A percentile compares a stretch with the other conserved stretches of the same genome.
Evolutionary conservation across 2,113 vertebrate genomes (phyloP).

Genomic region (Larimichthys polyactis): DNA sequence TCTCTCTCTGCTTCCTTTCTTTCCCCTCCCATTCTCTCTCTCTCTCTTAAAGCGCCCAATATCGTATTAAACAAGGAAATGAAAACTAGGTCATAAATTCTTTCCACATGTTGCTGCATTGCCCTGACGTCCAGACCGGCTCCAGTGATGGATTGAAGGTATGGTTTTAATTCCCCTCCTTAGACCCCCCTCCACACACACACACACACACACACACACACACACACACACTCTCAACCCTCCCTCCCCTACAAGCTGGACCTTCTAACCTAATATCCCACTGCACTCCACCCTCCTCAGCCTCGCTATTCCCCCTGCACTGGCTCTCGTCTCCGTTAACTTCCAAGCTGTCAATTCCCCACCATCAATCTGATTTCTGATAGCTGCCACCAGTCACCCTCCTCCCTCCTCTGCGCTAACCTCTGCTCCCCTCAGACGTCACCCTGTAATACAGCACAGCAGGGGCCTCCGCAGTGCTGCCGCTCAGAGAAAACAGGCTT

Average conservation of each 20-base stretch:
- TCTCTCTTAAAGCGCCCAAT: slow-evolving; percentile 55
- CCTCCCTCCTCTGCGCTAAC: neutral
- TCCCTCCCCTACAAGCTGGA: slow-evolving; percentile 16
- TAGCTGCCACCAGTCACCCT: neutral
- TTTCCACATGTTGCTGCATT: slow-evolving; percentile 85
- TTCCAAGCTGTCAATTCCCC: slow-evolving; percentile 60
- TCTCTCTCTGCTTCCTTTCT: slow-evolving; percentile 39
- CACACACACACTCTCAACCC: slow-evolving; percentile 13
- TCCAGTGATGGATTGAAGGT: slow-evolving; percentile 80
- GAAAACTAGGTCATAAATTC: slow-evolving; percentile 88
- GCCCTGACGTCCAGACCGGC: slow-evolving; percentile 73
- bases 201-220: too few species aligned
- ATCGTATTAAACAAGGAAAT: slow-evolving; percentile 84
- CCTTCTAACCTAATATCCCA: slow-evolving; percentile 68
- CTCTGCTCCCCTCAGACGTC: slow-evolving; percentile 24
- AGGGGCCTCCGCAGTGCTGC: neutral
- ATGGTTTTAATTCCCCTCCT: slow-evolving; percentile 80
- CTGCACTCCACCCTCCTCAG: slow-evolving; percentile 49
- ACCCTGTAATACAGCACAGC: slow-evolving; percentile 46
- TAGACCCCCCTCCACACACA: slow-evolving; percentile 9
- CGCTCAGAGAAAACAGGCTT: slow-evolving; percentile 42
- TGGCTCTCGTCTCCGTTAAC: slow-evolving; percentile 54
- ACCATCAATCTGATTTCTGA: slow-evolving; percentile 41
- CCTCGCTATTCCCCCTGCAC: slow-evolving; percentile 42
- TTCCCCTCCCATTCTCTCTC: slow-evolving; percentile 36